Base-by-base conservation (phyloP, 2,888 invertebrate genomes). In the Lasioglossum lativentre region DNA sequence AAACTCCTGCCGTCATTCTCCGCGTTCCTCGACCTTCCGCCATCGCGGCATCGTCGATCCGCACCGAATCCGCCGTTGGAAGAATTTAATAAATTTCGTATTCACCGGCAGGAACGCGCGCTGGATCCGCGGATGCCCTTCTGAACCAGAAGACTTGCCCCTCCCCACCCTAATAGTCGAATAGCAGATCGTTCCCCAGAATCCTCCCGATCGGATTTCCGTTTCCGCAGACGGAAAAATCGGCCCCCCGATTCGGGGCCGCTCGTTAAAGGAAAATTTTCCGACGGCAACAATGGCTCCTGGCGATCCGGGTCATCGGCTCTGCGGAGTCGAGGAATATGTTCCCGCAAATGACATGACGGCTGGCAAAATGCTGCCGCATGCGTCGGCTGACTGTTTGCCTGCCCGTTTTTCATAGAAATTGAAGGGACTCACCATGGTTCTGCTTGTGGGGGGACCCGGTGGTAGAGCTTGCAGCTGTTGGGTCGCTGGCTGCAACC, bases 181-280 rank as follows among this genome's bases (percentile, higher is more conserved):
- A 83, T 56, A 56, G n/a, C 56, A 80, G 80, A 75, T 68, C 75
- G 66, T 75, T 79, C 75, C 16, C 66, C 19, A 10, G 8, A 30
- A 42, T 6, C 34, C 76, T 63, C 78, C 75, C 86, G 74, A 90
- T 89, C 89, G 86, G 81, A 78, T 85, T 86, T 81, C 71, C 76
- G 72, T 70, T 73, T 56, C 30, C 63, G 40, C 59, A 23, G 59
- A 77, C 71, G 80, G 82, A 85, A 89, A 87, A 83, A 83, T 89
- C 66, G 68, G 75, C 0, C 4, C 4, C n/a, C n/a, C 63, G 52
- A 38, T 76, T n/a, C 30, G 4, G 4, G 27, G 14, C 30, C 63
- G 79, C 84, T 90, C 88, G 90, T 90, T 90, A 90, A 82, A 90
- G 40, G 79, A 79, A 81, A 86, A 88, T 90, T 88, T 84, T 86